These are phyloP conservation scores for Bathynomus jamesi DNA, from an alignment of 1,140 invertebrate genomes.

Conservation along the genomic window DNA sequence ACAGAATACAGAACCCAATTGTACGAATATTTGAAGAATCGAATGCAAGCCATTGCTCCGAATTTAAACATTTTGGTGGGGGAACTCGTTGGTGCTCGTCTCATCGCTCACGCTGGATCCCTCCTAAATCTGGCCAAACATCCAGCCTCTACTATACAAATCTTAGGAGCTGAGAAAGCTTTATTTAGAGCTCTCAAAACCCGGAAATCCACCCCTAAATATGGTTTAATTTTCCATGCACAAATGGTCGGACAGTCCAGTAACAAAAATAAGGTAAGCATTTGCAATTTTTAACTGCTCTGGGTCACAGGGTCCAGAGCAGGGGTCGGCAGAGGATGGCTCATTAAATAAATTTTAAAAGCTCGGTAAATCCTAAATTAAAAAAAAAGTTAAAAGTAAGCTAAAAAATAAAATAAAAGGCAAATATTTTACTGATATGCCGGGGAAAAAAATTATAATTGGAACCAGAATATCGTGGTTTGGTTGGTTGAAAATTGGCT, in stretches of 20 bases:
- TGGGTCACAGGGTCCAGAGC: too few relatives aligned
- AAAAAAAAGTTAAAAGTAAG: not conserved
- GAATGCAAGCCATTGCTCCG: slow-evolving; percentile 92
- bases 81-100: slow-evolving; percentile 57
- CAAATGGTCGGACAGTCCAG: slow-evolving; percentile 80
- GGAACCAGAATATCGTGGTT: too few relatives aligned
- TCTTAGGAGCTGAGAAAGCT: slow-evolving; percentile 96
- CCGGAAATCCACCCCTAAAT: slow-evolving; percentile 94
- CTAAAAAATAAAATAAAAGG: not conserved
- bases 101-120: slow-evolving; percentile 53
- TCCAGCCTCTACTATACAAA: slow-evolving; percentile 96
- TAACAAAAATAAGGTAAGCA: slow-evolving; percentile 74
- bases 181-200: slow-evolving; percentile 67
- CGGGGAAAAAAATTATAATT: not conserved
- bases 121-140: slow-evolving; percentile 94
- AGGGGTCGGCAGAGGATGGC: not conserved
- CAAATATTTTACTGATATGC: not conserved
- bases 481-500: too few relatives aligned
- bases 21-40: slow-evolving; percentile 75
- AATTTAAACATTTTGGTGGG: slow-evolving; percentile 90
- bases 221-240: slow-evolving; percentile 97
- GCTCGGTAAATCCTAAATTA: not conserved
- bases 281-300: not conserved
- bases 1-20: slow-evolving; percentile 78
- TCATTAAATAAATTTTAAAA: not conserved